These are phyloP conservation scores for Rhadinocentrus ornatus DNA, from an alignment of 2,797 vertebrate genomes.

Conservation along the genomic window DNA sequence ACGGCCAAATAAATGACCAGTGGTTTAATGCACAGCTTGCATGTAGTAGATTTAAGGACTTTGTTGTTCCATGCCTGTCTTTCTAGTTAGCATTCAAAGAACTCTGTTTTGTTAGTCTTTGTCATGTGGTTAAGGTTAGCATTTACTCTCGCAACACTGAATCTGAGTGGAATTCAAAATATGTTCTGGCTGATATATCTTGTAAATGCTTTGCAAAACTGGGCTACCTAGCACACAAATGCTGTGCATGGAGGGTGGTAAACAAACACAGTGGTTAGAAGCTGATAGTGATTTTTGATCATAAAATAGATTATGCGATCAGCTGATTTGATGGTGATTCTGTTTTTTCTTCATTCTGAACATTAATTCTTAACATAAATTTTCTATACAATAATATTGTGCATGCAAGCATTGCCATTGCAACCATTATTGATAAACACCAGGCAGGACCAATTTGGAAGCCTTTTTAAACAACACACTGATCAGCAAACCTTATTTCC, in stretches of 20 bases:
- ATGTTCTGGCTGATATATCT: too few relatives aligned
- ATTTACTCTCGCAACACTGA: too few relatives aligned
- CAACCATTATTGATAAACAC: slow-evolving; percentile 27
- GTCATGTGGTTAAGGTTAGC: too few relatives aligned
- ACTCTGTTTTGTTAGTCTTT: too few relatives aligned
- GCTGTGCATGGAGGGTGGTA: neutral
- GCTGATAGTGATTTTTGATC: neutral
- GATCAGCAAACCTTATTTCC: slow-evolving; percentile 27
- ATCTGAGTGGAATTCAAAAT: too few relatives aligned
- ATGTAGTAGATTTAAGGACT: too few relatives aligned
- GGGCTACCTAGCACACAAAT: neutral
- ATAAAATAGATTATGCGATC: neutral
- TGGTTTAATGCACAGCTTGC: too few relatives aligned
- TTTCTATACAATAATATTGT: neutral
- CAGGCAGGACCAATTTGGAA: neutral
- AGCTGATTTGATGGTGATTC: neutral
- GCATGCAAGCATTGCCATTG: slow-evolving; percentile 16
- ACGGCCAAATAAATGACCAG: too few relatives aligned
- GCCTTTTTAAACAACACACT: slow-evolving; percentile 17
- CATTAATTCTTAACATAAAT: too few relatives aligned
- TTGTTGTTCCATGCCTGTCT: too few relatives aligned
- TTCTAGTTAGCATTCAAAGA: too few relatives aligned
- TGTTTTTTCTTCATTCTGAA: neutral
- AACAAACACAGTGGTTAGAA: neutral
- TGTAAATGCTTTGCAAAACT: neutral